Conservation (phyloP, 2,888 invertebrate species). For the Sarcophaga caerulescens region DNA sequence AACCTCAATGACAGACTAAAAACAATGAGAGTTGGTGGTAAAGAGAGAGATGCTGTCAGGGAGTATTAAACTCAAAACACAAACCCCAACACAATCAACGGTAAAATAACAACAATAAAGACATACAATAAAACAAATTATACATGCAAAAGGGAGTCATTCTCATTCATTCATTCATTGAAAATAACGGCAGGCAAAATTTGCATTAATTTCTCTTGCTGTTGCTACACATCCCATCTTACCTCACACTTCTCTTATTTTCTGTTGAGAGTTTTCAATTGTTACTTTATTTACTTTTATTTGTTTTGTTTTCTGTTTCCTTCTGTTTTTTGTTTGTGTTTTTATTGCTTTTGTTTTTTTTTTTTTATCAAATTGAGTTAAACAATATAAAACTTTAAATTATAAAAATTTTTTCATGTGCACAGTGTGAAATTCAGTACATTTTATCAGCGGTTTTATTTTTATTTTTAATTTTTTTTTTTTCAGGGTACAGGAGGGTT, state of each 20-base stretch:
- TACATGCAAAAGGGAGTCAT: background rate
- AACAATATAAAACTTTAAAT: background rate
- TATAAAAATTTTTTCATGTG: background rate
- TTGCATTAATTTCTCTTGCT: background rate
- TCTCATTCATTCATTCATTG: background rate
- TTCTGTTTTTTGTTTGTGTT: background rate
- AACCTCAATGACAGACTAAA: constrained; percentile 7
- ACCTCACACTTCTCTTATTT: no score
- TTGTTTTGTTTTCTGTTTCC: no score
- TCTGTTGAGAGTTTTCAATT: no score
- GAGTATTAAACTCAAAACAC: background rate
- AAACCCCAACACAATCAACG: background rate
- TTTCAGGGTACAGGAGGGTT: background rate
- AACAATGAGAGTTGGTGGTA: background rate
- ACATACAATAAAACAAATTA: background rate
- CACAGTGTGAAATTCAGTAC: background rate
- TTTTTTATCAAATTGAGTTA: background rate
- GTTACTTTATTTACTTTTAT: no score
- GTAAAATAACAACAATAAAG: background rate
- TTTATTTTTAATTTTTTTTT: background rate
- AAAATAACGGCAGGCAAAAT: background rate
- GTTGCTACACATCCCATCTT: background rate
- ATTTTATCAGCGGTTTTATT: background rate
- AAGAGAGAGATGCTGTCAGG: background rate
- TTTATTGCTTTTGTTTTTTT: background rate